These are phyloP conservation scores for Nylanderia fulva DNA, from an alignment of 1,140 invertebrate species.

Conservation along the genomic window DNA sequence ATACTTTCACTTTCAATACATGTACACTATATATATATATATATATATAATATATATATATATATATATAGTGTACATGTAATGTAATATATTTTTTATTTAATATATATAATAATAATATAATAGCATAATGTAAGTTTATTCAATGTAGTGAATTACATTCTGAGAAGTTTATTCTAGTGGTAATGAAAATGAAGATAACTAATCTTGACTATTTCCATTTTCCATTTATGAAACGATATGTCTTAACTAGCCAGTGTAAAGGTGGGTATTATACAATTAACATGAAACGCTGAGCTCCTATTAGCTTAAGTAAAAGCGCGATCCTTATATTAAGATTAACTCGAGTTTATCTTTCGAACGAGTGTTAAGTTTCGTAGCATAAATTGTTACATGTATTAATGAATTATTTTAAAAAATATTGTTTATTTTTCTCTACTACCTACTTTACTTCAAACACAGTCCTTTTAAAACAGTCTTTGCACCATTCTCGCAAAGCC, in stretches of 20 bases:
- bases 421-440: slow-evolving; percentile 10
- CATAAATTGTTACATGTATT: slow-evolving; percentile 28
- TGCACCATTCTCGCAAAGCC: slow-evolving; percentile 4
- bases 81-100: no score
- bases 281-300: slow-evolving; percentile 33
- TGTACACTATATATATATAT: background rate
- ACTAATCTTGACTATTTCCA: background rate
- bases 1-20: no score
- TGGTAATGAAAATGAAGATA: background rate
- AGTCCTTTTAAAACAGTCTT: background rate
- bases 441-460: slow-evolving; percentile 19
- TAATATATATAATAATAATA: no score
- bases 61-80: no score
- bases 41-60: no score
- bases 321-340: slow-evolving; percentile 36
- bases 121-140: no score
- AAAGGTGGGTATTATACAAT: slow-evolving; percentile 28
- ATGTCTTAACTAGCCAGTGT: background rate
- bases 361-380: slow-evolving; percentile 4
- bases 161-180: background rate
- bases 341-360: slow-evolving; percentile 20
- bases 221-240: background rate
- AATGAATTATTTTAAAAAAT: slow-evolving; percentile 18
- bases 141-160: no score
- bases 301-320: slow-evolving; percentile 25